These are phyloP conservation scores for Clarias gariepinus DNA, from an alignment of 2,113 vertebrate genomes.

Conservation along the genomic window DNA sequence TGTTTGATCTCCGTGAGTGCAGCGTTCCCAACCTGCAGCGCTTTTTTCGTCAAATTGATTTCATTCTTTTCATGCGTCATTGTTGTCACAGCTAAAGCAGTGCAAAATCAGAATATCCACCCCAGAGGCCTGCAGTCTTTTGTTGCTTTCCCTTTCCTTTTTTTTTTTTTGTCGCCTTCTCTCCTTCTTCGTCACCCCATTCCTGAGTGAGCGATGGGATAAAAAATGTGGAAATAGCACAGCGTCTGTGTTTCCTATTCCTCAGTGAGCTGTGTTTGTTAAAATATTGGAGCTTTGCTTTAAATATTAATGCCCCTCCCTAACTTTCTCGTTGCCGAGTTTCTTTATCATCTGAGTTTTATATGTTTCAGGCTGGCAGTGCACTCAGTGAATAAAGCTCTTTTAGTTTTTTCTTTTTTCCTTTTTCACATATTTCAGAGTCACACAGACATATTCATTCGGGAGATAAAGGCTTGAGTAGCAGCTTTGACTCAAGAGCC, in stretches of 20 bases:
- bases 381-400: conserved; percentile 18
- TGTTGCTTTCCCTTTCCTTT: conserved; percentile 27
- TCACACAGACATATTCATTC: conserved; percentile 38
- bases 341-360: conserved; percentile 31
- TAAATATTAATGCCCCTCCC: conserved; percentile 52
- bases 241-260: conserved; percentile 15
- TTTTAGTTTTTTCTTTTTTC: conserved; percentile 38
- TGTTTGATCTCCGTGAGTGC: conserved; percentile 46
- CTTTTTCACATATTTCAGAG: conserved; percentile 32
- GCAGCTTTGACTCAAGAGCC: conserved; percentile 33
- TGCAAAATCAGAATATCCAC: conserved; percentile 61
- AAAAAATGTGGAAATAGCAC: conserved; percentile 11
- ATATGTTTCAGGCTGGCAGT: conserved; percentile 9
- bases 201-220: conserved; percentile 25
- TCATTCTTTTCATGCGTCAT: conserved; percentile 68
- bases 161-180: conserved; percentile 2
- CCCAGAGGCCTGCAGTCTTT: conserved; percentile 45
- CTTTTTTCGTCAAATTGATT: conserved; percentile 61
- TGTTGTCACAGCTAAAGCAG: conserved; percentile 70
- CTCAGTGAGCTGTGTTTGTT: conserved; percentile 21
- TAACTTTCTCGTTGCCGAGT: neutral
- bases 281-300: conserved; percentile 44
- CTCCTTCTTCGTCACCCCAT: conserved; percentile 16
- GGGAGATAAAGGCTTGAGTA: conserved; percentile 33
- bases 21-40: conserved; percentile 30